Conservation (phyloP, 2,888 invertebrate genomes). For the Cheilosia vernalis region DNA sequence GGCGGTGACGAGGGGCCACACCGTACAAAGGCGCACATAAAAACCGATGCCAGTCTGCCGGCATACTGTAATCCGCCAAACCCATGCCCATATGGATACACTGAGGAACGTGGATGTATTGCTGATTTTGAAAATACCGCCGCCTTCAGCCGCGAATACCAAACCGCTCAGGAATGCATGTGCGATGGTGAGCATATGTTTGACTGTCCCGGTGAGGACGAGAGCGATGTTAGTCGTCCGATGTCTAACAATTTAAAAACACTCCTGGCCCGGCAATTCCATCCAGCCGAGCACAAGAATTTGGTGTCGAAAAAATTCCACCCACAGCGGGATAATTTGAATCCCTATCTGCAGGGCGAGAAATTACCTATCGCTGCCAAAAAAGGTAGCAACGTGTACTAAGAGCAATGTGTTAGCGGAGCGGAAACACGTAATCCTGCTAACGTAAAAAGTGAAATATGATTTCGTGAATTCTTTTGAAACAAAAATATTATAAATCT, state of each 20-base stretch:
- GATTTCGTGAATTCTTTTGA: not conserved
- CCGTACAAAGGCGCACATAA: conserved; percentile 86
- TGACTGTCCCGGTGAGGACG: conserved; percentile 88
- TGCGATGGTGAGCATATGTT: conserved; percentile 99
- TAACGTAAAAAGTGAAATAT: not conserved
- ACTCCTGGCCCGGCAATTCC: conserved; percentile 85
- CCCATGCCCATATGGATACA: conserved; percentile 97
- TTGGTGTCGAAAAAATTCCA: conserved; percentile 91
- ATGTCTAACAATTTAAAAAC: conserved; percentile 81
- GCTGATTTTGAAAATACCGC: conserved; percentile 97
- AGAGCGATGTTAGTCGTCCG: conserved; percentile 76
- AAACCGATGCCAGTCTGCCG: conserved; percentile 95
- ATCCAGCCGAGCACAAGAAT: conserved; percentile 79
- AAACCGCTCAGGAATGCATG: conserved; percentile 96
- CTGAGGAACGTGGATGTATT: conserved; percentile 94
- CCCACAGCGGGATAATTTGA: conserved; percentile 86
- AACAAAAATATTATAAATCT: conserved; percentile 9
- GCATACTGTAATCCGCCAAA: conserved; percentile 99
- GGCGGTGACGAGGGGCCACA: conserved; percentile 89
- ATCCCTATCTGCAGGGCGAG: conserved; percentile 94
- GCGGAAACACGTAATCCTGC: not conserved
- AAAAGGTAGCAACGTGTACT: conserved; percentile 90
- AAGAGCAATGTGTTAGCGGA: not conserved
- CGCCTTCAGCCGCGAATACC: conserved; percentile 96
- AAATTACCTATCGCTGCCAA: conserved; percentile 96